Conservation (phyloP, 2,888 invertebrate species). For the Dryomyza anilis region DNA sequence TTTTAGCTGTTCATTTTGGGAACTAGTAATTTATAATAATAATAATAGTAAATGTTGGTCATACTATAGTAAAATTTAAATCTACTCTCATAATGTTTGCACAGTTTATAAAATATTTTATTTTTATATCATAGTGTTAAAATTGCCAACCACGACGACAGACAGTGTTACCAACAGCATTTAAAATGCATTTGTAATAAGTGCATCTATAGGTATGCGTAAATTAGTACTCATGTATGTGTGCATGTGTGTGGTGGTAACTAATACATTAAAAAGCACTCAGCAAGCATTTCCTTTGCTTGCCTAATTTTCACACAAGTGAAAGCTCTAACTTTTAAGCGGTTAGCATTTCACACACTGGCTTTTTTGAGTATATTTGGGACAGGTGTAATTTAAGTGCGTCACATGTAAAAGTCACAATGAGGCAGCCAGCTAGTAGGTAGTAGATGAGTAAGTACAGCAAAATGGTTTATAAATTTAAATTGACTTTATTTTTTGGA, state of each 20-base stretch:
- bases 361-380: too few species aligned
- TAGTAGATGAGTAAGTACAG: too few species aligned
- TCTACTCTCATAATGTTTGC: too few species aligned
- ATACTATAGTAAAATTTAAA: too few species aligned
- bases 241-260: neutral
- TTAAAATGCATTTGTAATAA: conserved; percentile 1
- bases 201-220: neutral
- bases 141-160: neutral
- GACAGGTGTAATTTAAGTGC: neutral
- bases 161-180: neutral
- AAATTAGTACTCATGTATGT: neutral
- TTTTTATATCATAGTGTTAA: too few species aligned
- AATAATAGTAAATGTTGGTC: too few species aligned
- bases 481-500: neutral
- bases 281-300: neutral
- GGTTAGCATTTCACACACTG: neutral
- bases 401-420: too few species aligned
- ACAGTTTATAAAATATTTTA: too few species aligned
- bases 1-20: too few species aligned
- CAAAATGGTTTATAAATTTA: neutral
- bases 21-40: too few species aligned
- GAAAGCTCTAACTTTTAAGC: neutral
- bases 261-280: conserved; percentile 10
- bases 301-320: neutral
- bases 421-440: too few species aligned